A percentile compares a stretch with the other conserved stretches of the same genome.
phyloP scores from a whole-genome alignment of 2,797 vertebrate species.

The Glossophaga mutica region DNA sequence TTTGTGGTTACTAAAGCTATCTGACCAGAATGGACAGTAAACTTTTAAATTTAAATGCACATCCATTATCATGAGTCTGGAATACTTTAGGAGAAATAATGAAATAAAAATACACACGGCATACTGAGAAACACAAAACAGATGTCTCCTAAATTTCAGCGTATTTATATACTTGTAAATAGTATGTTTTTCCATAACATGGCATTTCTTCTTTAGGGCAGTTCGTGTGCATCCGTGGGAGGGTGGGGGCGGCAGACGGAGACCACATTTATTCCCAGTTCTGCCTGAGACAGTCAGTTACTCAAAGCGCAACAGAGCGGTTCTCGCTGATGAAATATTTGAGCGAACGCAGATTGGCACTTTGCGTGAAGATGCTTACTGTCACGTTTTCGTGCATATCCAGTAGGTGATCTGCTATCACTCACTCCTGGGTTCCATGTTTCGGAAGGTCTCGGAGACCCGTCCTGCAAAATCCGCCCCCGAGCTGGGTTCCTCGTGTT shows the following conservation, averaged over 20 bases:
- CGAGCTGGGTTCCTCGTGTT: not conserved
- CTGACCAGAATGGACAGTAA: conserved; percentile 11
- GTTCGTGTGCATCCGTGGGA: not conserved
- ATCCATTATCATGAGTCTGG: not conserved
- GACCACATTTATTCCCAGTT: not conserved
- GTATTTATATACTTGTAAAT: conserved; percentile 24
- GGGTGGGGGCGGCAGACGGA: not conserved
- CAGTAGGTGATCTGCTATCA: not conserved
- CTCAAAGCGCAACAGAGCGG: not conserved
- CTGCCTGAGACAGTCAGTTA: not conserved
- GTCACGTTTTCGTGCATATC: not conserved
- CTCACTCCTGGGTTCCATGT: not conserved
- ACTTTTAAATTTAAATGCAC: not conserved
- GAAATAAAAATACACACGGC: conserved; percentile 9
- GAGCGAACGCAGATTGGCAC: not conserved
- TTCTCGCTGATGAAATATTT: not conserved
- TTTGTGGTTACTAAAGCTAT: not conserved
- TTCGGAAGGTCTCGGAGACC: not conserved
- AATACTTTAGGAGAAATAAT: not conserved
- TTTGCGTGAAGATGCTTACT: not conserved
- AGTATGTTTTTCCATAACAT: conserved; percentile 30
- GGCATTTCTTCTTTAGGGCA: conserved; percentile 10
- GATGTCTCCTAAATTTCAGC: conserved; percentile 44
- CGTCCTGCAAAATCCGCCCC: not conserved
- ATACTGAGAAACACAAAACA: conserved; percentile 41